Base-by-base conservation (phyloP, 2,797 vertebrate genomes). In the Accipiter minullus region DNA sequence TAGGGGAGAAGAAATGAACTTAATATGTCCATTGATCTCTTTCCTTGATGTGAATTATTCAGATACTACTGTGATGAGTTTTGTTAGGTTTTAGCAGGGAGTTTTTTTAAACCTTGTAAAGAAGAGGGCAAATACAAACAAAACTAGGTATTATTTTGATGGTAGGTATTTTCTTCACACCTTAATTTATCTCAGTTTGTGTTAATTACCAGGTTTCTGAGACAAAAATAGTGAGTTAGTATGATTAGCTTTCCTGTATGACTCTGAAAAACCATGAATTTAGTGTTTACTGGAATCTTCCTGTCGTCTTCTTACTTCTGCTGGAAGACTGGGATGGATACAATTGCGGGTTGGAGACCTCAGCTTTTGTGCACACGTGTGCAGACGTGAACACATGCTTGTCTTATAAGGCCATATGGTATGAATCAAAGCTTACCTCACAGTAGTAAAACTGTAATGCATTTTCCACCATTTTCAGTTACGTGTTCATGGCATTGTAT, bases 381-480 rank as follows among this genome's bases (percentile, higher is more conserved):
- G 92, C 85, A 74, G 92, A 62, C 5, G 15, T 86, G 82, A 75
- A 45, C 92, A 53, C 67, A 26, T 63, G 77, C 79, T 82, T 85
- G 80, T 80, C 68, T 73, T 87, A 44, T 31, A 27, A 53, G 42
- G 58, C 93, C 89, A 89, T 95, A 64, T 97, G 95, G 92, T 71
- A 92, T 82, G 77, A 95, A 95, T 96, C 92, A 90, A 86, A 74
- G n/a, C 50, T 87, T 91, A 92, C 92, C 75, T 96, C 89, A 38
- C 75, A 66, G 84, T 4, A 89, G 75, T 96, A 93, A 94, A 93
- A 91, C 62, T 80, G 68, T 89, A 82, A 91, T 97, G 89, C 40
- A 4, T 96, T 97, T 96, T 92, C 93, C 92, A 91, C 84, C 66
- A 92, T 92, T 95, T 93, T 88, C 79, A 64, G 81, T 80, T 82